phyloP scores from a whole-genome alignment of 2,888 invertebrate genomes.

The Scaptomyza tumidula region DNA sequence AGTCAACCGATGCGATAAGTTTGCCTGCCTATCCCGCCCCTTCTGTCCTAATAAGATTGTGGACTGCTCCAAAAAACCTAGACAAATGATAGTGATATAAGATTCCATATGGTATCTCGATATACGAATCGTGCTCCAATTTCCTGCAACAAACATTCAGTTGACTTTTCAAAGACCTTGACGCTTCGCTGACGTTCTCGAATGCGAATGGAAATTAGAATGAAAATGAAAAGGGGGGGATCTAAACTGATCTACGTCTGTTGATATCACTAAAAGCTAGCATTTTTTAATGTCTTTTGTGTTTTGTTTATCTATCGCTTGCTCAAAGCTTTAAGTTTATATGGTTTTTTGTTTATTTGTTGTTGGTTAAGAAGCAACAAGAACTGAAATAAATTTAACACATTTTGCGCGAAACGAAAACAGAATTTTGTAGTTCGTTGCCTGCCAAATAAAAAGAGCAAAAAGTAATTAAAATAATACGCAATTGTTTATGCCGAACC shows the following conservation, averaged over 20 bases:
- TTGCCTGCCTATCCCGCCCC: not conserved
- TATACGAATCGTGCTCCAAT: slow-evolving; percentile 48
- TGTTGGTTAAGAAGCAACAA: slow-evolving; percentile 15
- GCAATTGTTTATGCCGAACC: slow-evolving; percentile 63
- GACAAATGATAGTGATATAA: slow-evolving; percentile 23
- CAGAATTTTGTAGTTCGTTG: slow-evolving; percentile 45
- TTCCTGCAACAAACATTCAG: slow-evolving; percentile 38
- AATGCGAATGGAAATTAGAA: slow-evolving; percentile 39
- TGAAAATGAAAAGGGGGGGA: not conserved
- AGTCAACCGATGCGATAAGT: slow-evolving; percentile 37
- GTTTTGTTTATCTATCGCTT: slow-evolving; percentile 15
- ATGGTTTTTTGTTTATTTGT: no score
- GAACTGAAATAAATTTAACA: slow-evolving; percentile 48
- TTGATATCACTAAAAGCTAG: slow-evolving; percentile 35
- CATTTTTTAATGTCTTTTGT: slow-evolving; percentile 20
- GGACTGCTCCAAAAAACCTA: slow-evolving; percentile 18
- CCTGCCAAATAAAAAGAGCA: slow-evolving; percentile 42
- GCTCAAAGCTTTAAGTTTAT: no score
- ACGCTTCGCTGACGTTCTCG: slow-evolving; percentile 49
- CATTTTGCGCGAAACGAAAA: slow-evolving; percentile 50
- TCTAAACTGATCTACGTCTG: slow-evolving; percentile 40
- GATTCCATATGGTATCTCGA: slow-evolving; percentile 32
- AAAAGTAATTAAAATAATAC: slow-evolving; percentile 71
- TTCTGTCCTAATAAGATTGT: slow-evolving; percentile 5
- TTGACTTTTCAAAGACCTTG: slow-evolving; percentile 73